These are phyloP conservation scores for Synergus umbraculus DNA, from an alignment of 2,888 invertebrate species.

Conservation along the genomic window DNA sequence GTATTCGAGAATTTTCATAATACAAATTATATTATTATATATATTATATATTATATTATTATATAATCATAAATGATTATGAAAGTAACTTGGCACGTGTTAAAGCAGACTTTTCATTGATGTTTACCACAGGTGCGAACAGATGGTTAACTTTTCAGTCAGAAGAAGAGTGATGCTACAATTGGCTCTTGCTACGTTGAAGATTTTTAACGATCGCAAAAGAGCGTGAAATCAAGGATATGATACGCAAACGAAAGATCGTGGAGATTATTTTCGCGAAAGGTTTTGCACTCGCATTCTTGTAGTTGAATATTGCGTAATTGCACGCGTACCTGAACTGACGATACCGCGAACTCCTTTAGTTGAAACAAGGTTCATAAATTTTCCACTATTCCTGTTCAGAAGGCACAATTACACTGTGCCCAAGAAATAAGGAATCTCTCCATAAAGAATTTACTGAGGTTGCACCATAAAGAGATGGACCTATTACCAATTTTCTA, in stretches of 20 bases:
- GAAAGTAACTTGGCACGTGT: background rate
- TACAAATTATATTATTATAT: no score
- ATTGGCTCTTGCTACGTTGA: background rate
- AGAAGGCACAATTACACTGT: background rate
- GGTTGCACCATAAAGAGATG: background rate
- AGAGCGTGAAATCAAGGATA: conserved; percentile 16
- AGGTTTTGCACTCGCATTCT: conserved; percentile 15
- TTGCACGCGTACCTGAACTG: background rate
- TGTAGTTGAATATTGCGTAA: background rate
- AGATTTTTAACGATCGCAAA: conserved; percentile 24
- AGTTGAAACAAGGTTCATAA: conserved; percentile 5
- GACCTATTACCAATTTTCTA: no score
- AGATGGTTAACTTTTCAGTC: background rate
- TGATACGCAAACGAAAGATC: background rate
- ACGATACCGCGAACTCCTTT: background rate
- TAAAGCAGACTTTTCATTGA: conserved; percentile 2
- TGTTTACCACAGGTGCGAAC: background rate
- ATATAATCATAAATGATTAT: background rate
- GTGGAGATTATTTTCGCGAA: conserved; percentile 3
- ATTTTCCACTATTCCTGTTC: background rate
- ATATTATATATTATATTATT: no score
- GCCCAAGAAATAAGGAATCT: background rate
- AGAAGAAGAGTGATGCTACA: background rate
- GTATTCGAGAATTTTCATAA: no score
- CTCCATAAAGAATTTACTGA: background rate